Conservation (phyloP, 2,113 vertebrate species). For the Gobiocypris rarus region DNA sequence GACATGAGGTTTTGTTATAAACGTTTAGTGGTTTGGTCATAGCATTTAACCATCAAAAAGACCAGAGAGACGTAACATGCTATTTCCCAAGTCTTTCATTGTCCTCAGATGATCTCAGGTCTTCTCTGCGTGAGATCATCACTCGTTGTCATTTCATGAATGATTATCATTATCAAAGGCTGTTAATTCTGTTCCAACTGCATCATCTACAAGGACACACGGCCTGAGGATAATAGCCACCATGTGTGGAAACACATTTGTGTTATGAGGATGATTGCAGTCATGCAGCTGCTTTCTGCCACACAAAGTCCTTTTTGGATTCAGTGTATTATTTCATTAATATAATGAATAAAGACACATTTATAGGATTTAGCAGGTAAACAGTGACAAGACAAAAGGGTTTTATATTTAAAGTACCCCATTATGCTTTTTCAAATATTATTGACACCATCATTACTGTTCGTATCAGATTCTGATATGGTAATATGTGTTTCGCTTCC, state of each 20-base stretch:
- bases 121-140: constrained; percentile 12
- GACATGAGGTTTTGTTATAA: constrained; percentile 15
- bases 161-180: constrained; percentile 29
- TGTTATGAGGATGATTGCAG: constrained; percentile 14
- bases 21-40: not conserved
- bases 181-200: constrained; percentile 24
- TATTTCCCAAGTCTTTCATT: constrained; percentile 13
- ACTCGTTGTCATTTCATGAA: constrained; percentile 19
- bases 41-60: constrained; percentile 7
- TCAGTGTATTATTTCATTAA: not conserved
- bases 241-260: constrained; percentile 9
- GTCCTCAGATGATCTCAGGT: constrained; percentile 43
- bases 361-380: not conserved
- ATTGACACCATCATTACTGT: too few species aligned
- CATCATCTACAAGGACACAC: not conserved
- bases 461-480: too few species aligned
- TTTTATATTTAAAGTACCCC: not conserved
- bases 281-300: not conserved
- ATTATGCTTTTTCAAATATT: too few species aligned
- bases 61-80: constrained; percentile 3
- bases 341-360: not conserved
- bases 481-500: too few species aligned
- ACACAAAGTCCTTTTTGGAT: not conserved
- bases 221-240: constrained; percentile 11
- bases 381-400: not conserved